Base-by-base conservation (phyloP, 2,113 vertebrate genomes). In the Stegastes partitus region DNA sequence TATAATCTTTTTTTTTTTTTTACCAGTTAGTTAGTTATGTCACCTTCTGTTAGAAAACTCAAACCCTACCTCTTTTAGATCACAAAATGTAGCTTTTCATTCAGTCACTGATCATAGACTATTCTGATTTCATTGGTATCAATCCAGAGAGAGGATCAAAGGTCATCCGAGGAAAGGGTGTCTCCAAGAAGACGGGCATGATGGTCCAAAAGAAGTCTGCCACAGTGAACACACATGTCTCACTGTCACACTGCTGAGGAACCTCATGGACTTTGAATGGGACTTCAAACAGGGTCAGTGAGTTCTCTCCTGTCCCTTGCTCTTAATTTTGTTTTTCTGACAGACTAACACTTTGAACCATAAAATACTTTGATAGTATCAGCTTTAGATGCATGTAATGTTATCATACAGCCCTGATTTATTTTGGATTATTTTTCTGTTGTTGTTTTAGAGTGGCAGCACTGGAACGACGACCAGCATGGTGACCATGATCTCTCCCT, bases 191-290 rank as follows among this genome's bases (percentile, higher is more conserved):
- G 45, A 74, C 28, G 3, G 58, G 71, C 16, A 28, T n/a, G 49
- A 53, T 62, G 18, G 58, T 62, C 49, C 71, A 62, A 26, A 74
- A 74, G 26, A 63, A 63, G 58, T 34, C 55, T 44, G 39, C 58
- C 55, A 45, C 44, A 45, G 44, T 45, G 6, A 45, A 45, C 12
- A 62, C 56, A 34, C 44, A n/a, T n/a, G 45, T 62, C 58, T 62
- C 56, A n/a, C n/a, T n/a, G n/a, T n/a, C 44, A 63, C 23, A 25
- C 45, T 74, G 39, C 68, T n/a, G n/a, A 74, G 64, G 71, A 74
- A 63, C 55, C 44, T 16, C 44, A 45, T 45, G 5, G 44, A 45
- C 44, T 45, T 45, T 45, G 44, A 12, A 45, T 45, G 44, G 44
- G 44, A 45, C 11, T 45, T 45, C 44, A 45, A n/a, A n/a, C n/a